phyloP scores from a whole-genome alignment of 1,140 invertebrate species.

The Lanistes nyassanus region DNA sequence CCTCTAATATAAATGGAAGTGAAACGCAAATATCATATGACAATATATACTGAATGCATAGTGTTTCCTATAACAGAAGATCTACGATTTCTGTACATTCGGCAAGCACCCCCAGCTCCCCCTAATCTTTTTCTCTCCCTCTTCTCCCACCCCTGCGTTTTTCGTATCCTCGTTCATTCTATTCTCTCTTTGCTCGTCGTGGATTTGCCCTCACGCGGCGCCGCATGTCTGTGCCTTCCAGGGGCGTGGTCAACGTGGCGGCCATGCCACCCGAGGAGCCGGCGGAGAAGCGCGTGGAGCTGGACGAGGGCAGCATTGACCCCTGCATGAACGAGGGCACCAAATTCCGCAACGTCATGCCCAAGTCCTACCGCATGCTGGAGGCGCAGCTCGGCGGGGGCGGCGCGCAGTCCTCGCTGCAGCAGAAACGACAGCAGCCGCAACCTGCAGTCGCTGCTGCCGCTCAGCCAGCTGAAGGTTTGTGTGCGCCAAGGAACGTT shows the following conservation, averaged over 20 bases:
- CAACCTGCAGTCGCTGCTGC: constrained; percentile 13
- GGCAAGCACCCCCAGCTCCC: too few relatives aligned
- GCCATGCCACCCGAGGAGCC: constrained; percentile 22
- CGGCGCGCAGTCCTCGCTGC: constrained; percentile 10
- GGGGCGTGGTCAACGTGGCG: constrained; percentile 29
- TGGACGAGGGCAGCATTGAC: constrained; percentile 43
- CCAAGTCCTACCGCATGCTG: constrained; percentile 53
- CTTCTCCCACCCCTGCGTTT: neutral
- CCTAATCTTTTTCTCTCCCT: neutral
- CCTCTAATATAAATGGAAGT: too few relatives aligned
- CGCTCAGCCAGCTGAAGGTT: too few relatives aligned
- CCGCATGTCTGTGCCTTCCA: constrained; percentile 3
- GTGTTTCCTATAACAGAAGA: too few relatives aligned
- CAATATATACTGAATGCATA: too few relatives aligned
- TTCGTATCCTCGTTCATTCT: neutral
- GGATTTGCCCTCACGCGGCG: neutral
- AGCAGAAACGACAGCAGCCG: constrained; percentile 3
- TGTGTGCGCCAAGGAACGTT: neutral
- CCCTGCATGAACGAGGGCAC: constrained; percentile 45
- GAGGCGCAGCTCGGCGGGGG: constrained; percentile 40
- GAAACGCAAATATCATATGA: too few relatives aligned
- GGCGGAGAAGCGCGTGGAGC: constrained; percentile 27
- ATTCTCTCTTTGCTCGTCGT: neutral
- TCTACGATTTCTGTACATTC: too few relatives aligned
- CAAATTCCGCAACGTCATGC: constrained; percentile 46